Base-by-base conservation (phyloP, 1,140 invertebrate genomes). In the Sitodiplosis mosellana region DNA sequence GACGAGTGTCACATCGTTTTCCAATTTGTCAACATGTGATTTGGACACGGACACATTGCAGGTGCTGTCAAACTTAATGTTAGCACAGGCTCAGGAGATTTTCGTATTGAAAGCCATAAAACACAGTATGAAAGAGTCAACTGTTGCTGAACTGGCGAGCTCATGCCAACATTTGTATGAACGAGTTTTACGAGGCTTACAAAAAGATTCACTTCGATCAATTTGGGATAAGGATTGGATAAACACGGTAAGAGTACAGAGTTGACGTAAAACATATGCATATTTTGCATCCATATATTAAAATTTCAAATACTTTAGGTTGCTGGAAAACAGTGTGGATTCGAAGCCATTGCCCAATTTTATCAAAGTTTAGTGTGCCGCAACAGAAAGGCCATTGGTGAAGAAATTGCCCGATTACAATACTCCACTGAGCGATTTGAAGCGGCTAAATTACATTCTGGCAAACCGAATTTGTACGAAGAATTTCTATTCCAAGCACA, bases 71-170 rank as follows among this genome's bases (percentile, higher is more conserved):
- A 69, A 80, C 12, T 67, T 99, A 41, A 97, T 98, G 92, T 66
- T 98, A 1, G 93, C 95, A 8, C 94, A 99, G 66, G 94, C 90
- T 1, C 94, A 99, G 69, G 95, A 99, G 70, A 83, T 92, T 49
- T 90, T 98, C 61, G 90, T 91, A 44, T 75, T 83, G 49, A 99
- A 99, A 70, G 91, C 91, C 21, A 83, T 90, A 47, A 77, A 83
- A 88, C 89, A 96, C 68, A 78, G 82, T 50, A 95, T 96, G 90
- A 97, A 96, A 63, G 85, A 92, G 56, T 74, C 71, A 46, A 78
- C 94, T 54, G 74, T 97, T 50, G 90, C 92, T 11, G 95, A 91
- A 71, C 70, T 99, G 51, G 85, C 88, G 51, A 75, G 81, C 41
- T 89, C 95, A 63, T 83, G 82, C 56, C 90, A 93, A 58, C 93